Evolutionary conservation across 2,113 vertebrate species (phyloP).

Genomic region (Chinchilla lanigera): DNA sequence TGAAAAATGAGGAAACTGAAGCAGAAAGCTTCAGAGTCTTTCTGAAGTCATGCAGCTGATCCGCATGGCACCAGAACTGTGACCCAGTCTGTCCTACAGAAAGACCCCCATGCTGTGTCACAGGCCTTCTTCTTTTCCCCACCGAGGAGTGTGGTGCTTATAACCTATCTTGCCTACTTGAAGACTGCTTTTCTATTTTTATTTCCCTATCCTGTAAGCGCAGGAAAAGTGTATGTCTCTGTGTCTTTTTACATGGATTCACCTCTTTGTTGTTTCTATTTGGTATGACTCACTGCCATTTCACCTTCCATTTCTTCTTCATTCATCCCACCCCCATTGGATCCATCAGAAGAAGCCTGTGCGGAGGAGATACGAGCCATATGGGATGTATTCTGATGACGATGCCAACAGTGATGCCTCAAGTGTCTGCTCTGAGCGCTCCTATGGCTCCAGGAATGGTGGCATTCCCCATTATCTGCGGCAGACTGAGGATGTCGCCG

Average conservation of each 20-base stretch:
- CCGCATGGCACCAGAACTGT: not conserved
- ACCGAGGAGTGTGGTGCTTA: not conserved
- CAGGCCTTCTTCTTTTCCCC: not conserved
- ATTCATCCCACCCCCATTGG: not conserved
- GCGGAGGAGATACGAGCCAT: conserved; percentile 95
- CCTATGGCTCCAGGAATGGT: conserved; percentile 95
- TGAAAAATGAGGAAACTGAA: not conserved
- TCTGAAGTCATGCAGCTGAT: not conserved
- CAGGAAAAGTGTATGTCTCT: not conserved
- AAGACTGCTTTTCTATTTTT: not conserved
- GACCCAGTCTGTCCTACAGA: not conserved
- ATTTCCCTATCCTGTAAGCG: not conserved
- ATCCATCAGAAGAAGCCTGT: conserved; percentile 93
- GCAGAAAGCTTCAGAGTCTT: not conserved
- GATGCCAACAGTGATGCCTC: conserved; percentile 98
- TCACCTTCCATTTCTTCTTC: conserved; percentile 8
- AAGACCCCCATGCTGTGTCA: fast-evolving
- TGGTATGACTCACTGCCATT: not conserved
- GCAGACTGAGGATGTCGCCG: conserved; percentile 97
- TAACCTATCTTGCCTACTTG: not conserved
- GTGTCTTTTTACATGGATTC: not conserved
- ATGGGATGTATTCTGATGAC: conserved; percentile 98
- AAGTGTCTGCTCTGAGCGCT: conserved; percentile 97
- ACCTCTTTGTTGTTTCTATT: not conserved
- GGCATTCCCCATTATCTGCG: conserved; percentile 97